Percentiles rank a stretch among this genome's conserved stretches.
phyloP scores from a whole-genome alignment of 1,140 invertebrate species.

The Macrocentrus cingulum region DNA sequence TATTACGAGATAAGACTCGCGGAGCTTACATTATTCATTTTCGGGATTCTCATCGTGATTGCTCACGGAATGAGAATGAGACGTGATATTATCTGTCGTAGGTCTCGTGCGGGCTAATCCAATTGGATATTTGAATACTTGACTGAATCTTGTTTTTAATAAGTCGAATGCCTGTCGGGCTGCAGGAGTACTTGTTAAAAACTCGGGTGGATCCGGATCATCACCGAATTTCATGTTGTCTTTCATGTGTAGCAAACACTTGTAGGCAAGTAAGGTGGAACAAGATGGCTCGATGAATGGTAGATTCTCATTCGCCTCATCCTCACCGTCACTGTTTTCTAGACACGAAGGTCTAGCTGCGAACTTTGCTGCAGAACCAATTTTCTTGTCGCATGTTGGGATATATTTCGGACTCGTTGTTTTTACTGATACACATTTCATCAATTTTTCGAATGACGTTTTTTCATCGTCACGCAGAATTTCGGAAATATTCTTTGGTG shows the following conservation, averaged over 20 bases:
- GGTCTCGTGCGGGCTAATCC: constrained; percentile 34
- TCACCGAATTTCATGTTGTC: neutral
- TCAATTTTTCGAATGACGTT: constrained; percentile 5
- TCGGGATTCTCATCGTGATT: too few relatives aligned
- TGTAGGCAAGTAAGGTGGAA: constrained; percentile 37
- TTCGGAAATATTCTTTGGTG: constrained; percentile 18
- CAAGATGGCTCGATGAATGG: constrained; percentile 35
- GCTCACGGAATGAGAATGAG: neutral
- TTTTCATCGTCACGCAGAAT: constrained; percentile 1
- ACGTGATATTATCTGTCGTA: neutral
- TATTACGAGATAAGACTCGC: too few relatives aligned
- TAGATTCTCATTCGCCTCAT: constrained; percentile 6
- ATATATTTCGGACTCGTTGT: neutral
- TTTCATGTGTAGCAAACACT: constrained; percentile 27
- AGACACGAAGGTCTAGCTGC: too few relatives aligned
- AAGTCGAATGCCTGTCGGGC: constrained; percentile 36
- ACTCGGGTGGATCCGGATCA: neutral
- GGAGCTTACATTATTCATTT: too few relatives aligned
- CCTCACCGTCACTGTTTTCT: too few relatives aligned
- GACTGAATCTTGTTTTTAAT: constrained; percentile 42
- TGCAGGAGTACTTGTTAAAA: constrained; percentile 15
- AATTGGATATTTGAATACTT: constrained; percentile 49
- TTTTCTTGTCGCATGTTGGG: neutral
- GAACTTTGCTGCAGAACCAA: neutral
- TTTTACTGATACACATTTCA: neutral